Base-by-base conservation (phyloP, 2,797 vertebrate species). In the Atherinosoma microstoma region DNA sequence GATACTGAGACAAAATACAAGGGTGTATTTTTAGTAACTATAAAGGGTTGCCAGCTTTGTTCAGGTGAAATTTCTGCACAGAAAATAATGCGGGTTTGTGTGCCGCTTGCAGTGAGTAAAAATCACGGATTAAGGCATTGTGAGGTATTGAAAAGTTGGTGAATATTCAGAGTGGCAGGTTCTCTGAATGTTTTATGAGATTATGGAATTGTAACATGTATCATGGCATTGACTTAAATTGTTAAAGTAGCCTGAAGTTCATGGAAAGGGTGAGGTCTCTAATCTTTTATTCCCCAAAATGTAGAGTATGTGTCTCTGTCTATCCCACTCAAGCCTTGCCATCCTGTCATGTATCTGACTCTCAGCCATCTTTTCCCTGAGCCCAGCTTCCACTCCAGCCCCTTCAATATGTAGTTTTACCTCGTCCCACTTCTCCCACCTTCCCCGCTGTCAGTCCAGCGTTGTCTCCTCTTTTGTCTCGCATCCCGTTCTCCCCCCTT, bases 1-100 rank as follows among this genome's bases (percentile, higher is more conserved):
- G 92, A 94, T 94, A 90, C 73, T 9, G 73, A 92, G 86, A 92
- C 91, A 93, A 92, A 92, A 93, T 93, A 91, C 89, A 92, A 91
- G 89, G 64, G 89, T 84, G 86, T 94, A 93, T 94, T 94, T 93
- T 93, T 93, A 93, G 90, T 82, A 71, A 59, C 85, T 53, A 58
- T 89, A 88, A 90, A 87, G 86, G 82, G 68, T 67, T 92, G 92
- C 92, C 93, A 93, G 88, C 87, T 92, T 93, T 93, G 91, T 93
- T 93, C 92, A 93, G 87, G 93, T 93, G 85, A 75, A 87, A 80
- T 85, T 82, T 83, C 80, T 75, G 82, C 75, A 75, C 67, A 60
- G 61, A 71, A 84, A 84, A 75, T 80, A 76, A 86, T 70, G 75
- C 83, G 82, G 27, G 32, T 86, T 85, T 60, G 40, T 45, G 75